Base-by-base conservation (phyloP, 2,113 vertebrate species). In the Blennius ocellaris region DNA sequence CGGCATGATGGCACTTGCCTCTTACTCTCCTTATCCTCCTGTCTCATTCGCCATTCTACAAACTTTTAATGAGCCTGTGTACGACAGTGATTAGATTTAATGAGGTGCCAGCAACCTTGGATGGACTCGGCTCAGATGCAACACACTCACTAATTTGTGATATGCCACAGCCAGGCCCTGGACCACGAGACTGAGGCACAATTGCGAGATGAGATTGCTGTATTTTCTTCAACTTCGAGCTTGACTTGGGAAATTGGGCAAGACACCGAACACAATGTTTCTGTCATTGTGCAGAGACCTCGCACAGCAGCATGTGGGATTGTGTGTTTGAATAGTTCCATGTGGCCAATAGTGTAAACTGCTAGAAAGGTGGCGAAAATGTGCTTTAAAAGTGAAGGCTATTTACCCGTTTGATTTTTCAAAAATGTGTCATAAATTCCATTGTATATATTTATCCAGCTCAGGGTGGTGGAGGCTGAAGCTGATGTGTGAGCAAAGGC, bases 1-100 rank as follows among this genome's bases (percentile, higher is more conserved):
- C 60, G 83, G 82, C 74, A 83, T 65, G 68, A 69, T 69, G 69
- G 38, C 15, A 41, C 61, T 56, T 8, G 6, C 65, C 61, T 73
- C 62, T 60, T 58, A 48, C 54, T 74, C 66, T 67, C 40, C 45
- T 44, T 68, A 60, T 73, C 39, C 70, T 69, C 66, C 72, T 63
- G 76, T 54, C 66, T 73, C 49, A 15, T 66, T 51, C 73, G 63
- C 44, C 60, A 58, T 64, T 49, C 76, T 52, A 71, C 72, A 85
- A 81, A 83, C 77, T 78, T 82, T 78, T 76, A 82, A 89, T 87
- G 84, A 87, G 73, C 84, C 64, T 78, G 79, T 73, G 63, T 56
- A 69, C 8, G n/a, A 60, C 41, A 57, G 69, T 72, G 65, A 85
- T 88, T 73, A 77, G 60, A 87, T 86, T 90, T 86, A 87, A 90